These are phyloP conservation scores for Gymnodraco acuticeps DNA, from an alignment of 2,797 vertebrate genomes.

Conservation along the genomic window DNA sequence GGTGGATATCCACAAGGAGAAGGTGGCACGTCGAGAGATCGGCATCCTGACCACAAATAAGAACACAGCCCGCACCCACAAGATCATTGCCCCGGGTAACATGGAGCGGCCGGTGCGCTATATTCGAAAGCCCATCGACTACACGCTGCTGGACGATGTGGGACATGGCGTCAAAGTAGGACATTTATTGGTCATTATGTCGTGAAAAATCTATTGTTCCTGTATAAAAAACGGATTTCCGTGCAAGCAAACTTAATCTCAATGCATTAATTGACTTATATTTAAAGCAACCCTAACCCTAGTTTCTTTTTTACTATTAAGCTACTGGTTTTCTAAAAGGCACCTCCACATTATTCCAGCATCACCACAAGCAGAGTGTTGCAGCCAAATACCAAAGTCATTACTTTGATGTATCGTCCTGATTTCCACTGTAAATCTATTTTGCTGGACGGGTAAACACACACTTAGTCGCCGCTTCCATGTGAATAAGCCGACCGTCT, in stretches of 20 bases:
- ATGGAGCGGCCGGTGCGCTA: constrained; percentile 98
- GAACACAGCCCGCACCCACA: constrained; percentile 98
- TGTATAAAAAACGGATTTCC: background rate
- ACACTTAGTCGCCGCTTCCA: constrained; percentile 33
- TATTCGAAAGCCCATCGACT: constrained; percentile 98
- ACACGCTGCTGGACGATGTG: constrained; percentile 98
- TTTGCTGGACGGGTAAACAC: constrained; percentile 33
- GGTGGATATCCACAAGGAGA: constrained; percentile 99
- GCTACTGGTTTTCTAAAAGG: background rate
- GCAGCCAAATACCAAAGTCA: constrained; percentile 32
- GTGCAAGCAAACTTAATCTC: background rate
- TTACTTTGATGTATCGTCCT: constrained; percentile 29
- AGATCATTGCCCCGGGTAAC: constrained; percentile 98
- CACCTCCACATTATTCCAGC: background rate
- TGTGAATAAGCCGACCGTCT: constrained; percentile 31
- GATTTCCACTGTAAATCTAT: constrained; percentile 40
- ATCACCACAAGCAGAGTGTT: constrained; percentile 6
- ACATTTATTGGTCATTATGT: background rate
- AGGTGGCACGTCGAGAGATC: constrained; percentile 97
- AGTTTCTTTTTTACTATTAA: constrained; percentile 1
- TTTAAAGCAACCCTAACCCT: background rate
- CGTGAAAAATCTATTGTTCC: background rate
- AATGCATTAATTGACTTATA: background rate
- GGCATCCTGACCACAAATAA: constrained; percentile 99
- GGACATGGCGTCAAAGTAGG: constrained; percentile 98